A percentile compares a stretch with the other conserved stretches of the same genome.
Evolutionary conservation across 2,113 vertebrate genomes (phyloP).

Genomic region (Scomber colias): DNA sequence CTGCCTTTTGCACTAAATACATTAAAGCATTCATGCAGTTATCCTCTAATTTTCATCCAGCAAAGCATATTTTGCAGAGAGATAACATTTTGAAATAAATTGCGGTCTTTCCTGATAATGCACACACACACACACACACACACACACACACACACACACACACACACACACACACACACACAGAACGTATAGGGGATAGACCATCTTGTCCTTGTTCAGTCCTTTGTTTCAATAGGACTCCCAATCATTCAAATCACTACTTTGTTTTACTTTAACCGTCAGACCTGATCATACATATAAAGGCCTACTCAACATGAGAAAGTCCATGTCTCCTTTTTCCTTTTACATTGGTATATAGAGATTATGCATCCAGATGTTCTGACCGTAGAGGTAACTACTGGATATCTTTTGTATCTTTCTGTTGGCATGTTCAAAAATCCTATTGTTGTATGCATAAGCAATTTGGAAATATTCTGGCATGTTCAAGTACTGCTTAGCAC

Average conservation of each 20-base stretch:
- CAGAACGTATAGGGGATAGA: constrained; percentile 14
- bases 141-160: constrained; percentile 4
- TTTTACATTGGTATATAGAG: not conserved
- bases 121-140: not conserved
- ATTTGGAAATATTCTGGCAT: constrained; percentile 32
- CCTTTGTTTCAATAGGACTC: constrained; percentile 27
- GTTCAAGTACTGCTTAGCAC: not conserved
- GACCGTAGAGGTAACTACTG: not conserved
- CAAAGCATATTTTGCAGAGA: not conserved
- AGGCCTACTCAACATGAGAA: not conserved
- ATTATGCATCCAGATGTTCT: not conserved
- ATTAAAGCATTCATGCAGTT: constrained; percentile 17
- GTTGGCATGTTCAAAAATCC: not conserved
- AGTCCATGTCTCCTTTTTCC: not conserved
- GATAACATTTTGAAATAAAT: constrained; percentile 8
- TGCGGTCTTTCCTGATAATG: constrained; percentile 2
- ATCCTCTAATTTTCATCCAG: not conserved
- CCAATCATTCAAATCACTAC: constrained; percentile 37
- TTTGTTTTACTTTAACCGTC: constrained; percentile 1
- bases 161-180: constrained; percentile 12
- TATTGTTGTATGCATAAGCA: not conserved
- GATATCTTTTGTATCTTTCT: not conserved
- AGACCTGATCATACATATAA: constrained; percentile 30
- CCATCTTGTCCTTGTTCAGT: constrained; percentile 32
- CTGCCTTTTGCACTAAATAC: constrained; percentile 7